Evolutionary conservation across 1,140 invertebrate species (phyloP).

Genomic region (Centruroides vittatus): DNA sequence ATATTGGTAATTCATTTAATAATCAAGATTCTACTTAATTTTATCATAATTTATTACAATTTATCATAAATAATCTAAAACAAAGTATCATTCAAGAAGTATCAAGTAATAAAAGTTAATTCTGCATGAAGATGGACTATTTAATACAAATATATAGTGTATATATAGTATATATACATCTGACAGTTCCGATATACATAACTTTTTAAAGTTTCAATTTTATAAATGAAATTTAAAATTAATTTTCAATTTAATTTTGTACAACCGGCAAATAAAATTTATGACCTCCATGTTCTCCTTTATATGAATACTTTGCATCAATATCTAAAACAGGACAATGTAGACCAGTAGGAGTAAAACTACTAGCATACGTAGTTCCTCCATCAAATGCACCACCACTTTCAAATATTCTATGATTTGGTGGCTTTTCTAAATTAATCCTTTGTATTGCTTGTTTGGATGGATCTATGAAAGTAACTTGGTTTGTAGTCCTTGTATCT

Average conservation of each 20-base stretch:
- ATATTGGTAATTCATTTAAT: too few species aligned
- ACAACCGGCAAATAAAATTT: conserved; percentile 3
- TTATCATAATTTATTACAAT: too few species aligned
- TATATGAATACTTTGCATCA: background rate
- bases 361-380: conserved; percentile 4
- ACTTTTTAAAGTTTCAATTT: too few species aligned
- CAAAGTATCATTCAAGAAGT: too few species aligned
- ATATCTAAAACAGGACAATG: conserved; percentile 11
- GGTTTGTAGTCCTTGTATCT: conserved; percentile 4
- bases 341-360: background rate
- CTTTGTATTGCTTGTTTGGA: background rate
- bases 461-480: background rate
- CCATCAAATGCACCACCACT: background rate
- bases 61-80: too few species aligned
- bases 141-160: too few species aligned
- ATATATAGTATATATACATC: too few species aligned
- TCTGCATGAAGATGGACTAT: too few species aligned
- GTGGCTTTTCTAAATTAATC: conserved; percentile 1
- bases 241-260: background rate
- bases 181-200: too few species aligned
- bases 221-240: too few species aligned
- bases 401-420: conserved; percentile 5
- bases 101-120: too few species aligned
- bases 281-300: conserved; percentile 9
- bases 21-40: too few species aligned